These are phyloP conservation scores for Aphaenogaster floridana DNA, from an alignment of 1,140 invertebrate genomes.

Conservation along the genomic window DNA sequence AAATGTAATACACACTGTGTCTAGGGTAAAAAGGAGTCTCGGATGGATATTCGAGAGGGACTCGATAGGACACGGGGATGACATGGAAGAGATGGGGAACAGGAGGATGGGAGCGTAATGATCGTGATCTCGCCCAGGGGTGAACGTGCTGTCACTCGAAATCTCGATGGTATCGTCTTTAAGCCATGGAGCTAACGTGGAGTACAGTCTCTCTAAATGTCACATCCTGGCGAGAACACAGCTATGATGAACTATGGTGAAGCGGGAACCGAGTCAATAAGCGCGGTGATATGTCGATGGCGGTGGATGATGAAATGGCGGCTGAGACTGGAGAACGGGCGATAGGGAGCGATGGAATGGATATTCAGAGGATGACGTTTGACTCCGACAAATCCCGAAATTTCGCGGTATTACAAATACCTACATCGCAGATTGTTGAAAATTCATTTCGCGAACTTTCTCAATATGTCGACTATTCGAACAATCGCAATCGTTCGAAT, in stretches of 20 bases:
- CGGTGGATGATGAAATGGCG: slow-evolving; percentile 68
- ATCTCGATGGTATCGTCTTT: slow-evolving; percentile 42
- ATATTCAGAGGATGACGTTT: slow-evolving; percentile 17
- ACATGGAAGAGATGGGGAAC: not conserved
- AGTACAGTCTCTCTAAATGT: slow-evolving; percentile 58
- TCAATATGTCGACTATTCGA: not conserved
- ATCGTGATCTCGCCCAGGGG: slow-evolving; percentile 72
- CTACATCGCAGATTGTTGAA: not conserved
- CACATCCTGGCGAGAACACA: slow-evolving; percentile 81
- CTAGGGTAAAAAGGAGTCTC: slow-evolving; percentile 63
- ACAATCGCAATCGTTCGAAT: not conserved
- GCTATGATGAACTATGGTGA: slow-evolving; percentile 71
- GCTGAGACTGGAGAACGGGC: slow-evolving; percentile 45
- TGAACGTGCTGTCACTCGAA: slow-evolving; percentile 36
- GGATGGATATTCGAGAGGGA: not conserved
- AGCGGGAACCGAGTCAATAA: slow-evolving; percentile 71
- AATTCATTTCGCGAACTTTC: not conserved
- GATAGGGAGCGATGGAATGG: slow-evolving; percentile 16
- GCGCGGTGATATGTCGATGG: slow-evolving; percentile 68
- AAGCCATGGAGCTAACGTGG: slow-evolving; percentile 12
- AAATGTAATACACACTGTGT: slow-evolving; percentile 87
- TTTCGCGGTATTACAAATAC: not conserved
- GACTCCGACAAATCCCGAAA: slow-evolving; percentile 61
- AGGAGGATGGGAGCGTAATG: slow-evolving; percentile 1
- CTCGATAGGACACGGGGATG: not conserved